Base-by-base conservation (phyloP, 2,797 vertebrate species). In the Falco rusticolus region DNA sequence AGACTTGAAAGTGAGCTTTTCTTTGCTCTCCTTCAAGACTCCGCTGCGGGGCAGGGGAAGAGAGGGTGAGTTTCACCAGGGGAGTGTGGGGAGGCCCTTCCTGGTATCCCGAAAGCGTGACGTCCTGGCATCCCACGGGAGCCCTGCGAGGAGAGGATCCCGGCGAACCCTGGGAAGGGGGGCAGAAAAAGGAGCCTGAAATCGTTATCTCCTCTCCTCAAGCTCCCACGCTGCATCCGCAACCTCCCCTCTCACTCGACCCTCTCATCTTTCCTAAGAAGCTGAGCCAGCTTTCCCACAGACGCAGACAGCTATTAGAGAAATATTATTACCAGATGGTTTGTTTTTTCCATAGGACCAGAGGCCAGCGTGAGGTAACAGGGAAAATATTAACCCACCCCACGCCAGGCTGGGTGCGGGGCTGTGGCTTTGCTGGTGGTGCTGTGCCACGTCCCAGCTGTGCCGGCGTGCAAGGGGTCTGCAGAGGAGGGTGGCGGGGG, bases 261-360 rank as follows among this genome's bases (percentile, higher is more conserved):
- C 74, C 66, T 64, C 85, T 56, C 93, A 56, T 68, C 78, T 96
- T 95, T 84, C 89, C 68, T 84, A 95, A 95, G 95, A 98, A 95
- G 71, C 57, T 6, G 82, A 83, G 97, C 98, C 98, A 98, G 86
- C 71, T 72, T 95, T 97, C 96, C 98, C 97, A 87, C 94, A 94
- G 97, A 97, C 96, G 41, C 96, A 97, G 97, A 96, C 95, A 75
- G 97, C 97, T 96, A 95, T 97, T 98, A 94, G 89, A 91, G 94
- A 94, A 97, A 97, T 97, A 96, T 97, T 94, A 91, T 88, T 97
- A 95, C 98, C 98, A 98, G 98, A 98, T 98, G 97, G 96, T 84
- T 89, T 79, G 78, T 31, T 95, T 97, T 94, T 96, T 96, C 97
- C 97, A 85, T 87, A 77, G 89, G 81, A 90, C n/a, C 81, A 41